Evolutionary conservation across 2,113 vertebrate genomes (phyloP), one percentile per base, ranked within the genome.

Genomic region (Daboia siamensis): DNA sequence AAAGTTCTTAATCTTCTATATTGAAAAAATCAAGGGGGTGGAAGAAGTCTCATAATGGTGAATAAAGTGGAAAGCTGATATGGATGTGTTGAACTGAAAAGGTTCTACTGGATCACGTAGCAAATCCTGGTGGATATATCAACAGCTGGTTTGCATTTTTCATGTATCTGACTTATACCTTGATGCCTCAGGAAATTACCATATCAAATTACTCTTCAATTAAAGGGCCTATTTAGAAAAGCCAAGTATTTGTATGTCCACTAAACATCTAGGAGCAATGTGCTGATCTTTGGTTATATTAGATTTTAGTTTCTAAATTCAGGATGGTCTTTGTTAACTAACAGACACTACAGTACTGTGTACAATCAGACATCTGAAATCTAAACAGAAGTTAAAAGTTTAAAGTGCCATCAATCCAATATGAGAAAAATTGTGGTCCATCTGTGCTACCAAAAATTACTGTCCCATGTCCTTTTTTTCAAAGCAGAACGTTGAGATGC

Each of bases 391-490:
- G n/a, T 88, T 93, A 88, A 94, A 94, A 93, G 8, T 91, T 89
- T 95, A 90, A 95, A 94, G 15, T 92, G 89, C 84, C 92, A 85
- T 93, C 87, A 93, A 91, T 44, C 52, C 33, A 44, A 80, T 44
- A 44, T 44, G 74, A 80, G 74, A 80, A 80, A 80, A 33, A 33
- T 69, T 17, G 29, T 69, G 64, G 29, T 33, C 64, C 12, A 2
- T 69, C 11, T 64, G 2, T 33, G 29, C 64, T 90, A 84, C 6
- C 92, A 59, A 74, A 90, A 93, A 20, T 95, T 90, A 89, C 0
- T 0, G 24, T 59, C 91, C 85, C 10, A 13, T 90, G 6, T 33
- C 69, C 33, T 13, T 90, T 61, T 44, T 59, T 93, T 11, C n/a
- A 56, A 91, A 61, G 44, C 80, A 93, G 93, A 88, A 0, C 9